Percentiles rank a stretch among this genome's conserved stretches.
These are phyloP conservation scores for Gallinago paraguaiae DNA, from an alignment of 2,113 vertebrate species.

Conservation along the genomic window DNA sequence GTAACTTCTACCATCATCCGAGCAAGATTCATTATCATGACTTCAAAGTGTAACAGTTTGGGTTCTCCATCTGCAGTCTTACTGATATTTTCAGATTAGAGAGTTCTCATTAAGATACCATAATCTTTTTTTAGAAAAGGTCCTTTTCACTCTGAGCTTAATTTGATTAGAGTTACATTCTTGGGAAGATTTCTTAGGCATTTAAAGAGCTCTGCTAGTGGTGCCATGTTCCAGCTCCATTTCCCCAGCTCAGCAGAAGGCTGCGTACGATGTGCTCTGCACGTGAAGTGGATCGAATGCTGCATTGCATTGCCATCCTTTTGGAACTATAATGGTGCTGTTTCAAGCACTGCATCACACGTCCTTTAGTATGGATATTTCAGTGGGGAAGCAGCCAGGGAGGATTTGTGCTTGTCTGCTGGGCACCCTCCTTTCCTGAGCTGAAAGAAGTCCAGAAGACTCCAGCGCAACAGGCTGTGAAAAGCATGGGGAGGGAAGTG, in stretches of 20 bases:
- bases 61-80: background rate
- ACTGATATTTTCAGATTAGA: background rate
- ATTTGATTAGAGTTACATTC: background rate
- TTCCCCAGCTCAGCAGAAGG: background rate
- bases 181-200: background rate
- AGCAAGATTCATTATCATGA: background rate
- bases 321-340: background rate
- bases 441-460: background rate
- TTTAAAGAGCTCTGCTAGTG: background rate
- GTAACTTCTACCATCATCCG: accelerated
- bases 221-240: background rate
- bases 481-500: background rate
- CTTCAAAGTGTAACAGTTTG: background rate
- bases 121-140: background rate
- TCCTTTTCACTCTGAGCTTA: background rate
- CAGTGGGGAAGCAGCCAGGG: background rate
- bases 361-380: background rate
- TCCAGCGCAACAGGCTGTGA: background rate
- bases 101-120: background rate
- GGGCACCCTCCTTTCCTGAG: background rate
- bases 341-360: background rate
- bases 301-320: background rate
- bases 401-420: background rate
- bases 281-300: background rate
- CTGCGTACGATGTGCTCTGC: accelerated